These are phyloP conservation scores for Ophion costatus DNA, from an alignment of 2,888 invertebrate species.

Conservation along the genomic window DNA sequence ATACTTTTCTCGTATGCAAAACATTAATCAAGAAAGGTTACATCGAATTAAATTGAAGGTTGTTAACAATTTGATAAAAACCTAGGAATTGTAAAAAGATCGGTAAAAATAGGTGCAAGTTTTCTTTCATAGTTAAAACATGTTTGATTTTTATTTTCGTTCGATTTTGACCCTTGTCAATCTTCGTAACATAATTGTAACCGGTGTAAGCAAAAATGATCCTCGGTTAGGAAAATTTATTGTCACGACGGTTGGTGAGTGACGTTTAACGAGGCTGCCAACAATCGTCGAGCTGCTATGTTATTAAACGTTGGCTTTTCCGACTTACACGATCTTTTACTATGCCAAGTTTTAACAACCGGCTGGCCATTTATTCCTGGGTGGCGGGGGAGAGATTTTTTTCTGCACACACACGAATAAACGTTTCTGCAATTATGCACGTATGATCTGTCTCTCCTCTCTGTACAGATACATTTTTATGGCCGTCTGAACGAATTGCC, in stretches of 20 bases:
- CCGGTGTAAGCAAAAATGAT: constrained; percentile 58
- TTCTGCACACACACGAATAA: constrained; percentile 1
- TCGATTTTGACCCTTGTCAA: constrained; percentile 30
- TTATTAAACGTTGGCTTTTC: constrained; percentile 52
- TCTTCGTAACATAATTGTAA: constrained; percentile 63
- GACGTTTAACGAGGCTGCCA: constrained; percentile 62
- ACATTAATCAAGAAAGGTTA: background rate
- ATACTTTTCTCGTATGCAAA: background rate
- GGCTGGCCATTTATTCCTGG: constrained; percentile 58
- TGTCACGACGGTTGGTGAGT: constrained; percentile 66
- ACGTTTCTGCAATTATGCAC: background rate
- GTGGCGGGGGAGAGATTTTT: constrained; percentile 43
- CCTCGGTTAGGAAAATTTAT: constrained; percentile 64
- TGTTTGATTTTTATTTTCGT: constrained; percentile 11
- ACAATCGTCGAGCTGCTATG: constrained; percentile 39
- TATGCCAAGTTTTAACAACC: constrained; percentile 56
- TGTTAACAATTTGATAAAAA: background rate
- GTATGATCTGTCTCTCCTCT: background rate
- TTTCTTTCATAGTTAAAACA: background rate
- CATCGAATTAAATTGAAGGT: background rate
- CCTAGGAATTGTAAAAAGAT: background rate
- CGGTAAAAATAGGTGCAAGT: background rate
- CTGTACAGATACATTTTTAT: background rate
- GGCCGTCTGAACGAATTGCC: constrained; percentile 30
- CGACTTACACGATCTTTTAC: constrained; percentile 32